phyloP scores from a whole-genome alignment of 2,113 vertebrate species.

The Mirza zaza region DNA sequence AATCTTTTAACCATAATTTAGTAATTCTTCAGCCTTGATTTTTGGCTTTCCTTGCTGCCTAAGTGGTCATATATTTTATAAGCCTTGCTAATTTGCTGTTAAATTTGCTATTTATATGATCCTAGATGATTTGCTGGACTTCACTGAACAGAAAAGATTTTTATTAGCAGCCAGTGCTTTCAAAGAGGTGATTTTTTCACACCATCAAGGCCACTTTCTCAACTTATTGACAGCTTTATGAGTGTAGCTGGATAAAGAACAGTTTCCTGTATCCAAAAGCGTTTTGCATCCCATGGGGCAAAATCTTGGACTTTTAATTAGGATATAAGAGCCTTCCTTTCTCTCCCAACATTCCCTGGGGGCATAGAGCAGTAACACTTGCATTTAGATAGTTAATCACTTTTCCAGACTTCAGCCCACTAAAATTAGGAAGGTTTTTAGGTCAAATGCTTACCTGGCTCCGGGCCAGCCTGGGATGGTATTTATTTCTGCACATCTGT shows the following conservation, averaged over 20 bases:
- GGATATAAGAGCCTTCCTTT: conserved; percentile 87
- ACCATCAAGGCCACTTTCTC: conserved; percentile 82
- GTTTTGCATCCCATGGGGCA: conserved; percentile 75
- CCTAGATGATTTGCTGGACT: conserved; percentile 82
- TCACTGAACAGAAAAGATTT: conserved; percentile 80
- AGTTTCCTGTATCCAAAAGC: conserved; percentile 79
- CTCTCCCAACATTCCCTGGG: conserved; percentile 81
- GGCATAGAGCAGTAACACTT: conserved; percentile 81
- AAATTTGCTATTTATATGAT: conserved; percentile 82
- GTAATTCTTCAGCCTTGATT: conserved; percentile 65
- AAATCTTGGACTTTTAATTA: conserved; percentile 90
- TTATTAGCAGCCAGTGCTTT: conserved; percentile 72
- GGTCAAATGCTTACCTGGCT: conserved; percentile 83
- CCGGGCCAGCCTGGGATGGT: conserved; percentile 71
- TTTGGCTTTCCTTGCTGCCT: conserved; percentile 67
- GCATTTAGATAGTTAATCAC: conserved; percentile 86
- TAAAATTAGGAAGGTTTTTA: conserved; percentile 83
- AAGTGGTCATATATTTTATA: conserved; percentile 80
- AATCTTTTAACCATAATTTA: conserved; percentile 55
- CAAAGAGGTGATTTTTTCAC: conserved; percentile 83
- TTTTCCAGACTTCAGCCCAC: conserved; percentile 87
- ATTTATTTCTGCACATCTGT: conserved; percentile 81
- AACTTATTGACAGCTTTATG: conserved; percentile 87
- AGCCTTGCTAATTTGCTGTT: conserved; percentile 82
- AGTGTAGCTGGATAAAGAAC: conserved; percentile 81